Evolutionary conservation across 2,797 vertebrate genomes (phyloP).

Genomic region (Coranthus polyacanthus): DNA sequence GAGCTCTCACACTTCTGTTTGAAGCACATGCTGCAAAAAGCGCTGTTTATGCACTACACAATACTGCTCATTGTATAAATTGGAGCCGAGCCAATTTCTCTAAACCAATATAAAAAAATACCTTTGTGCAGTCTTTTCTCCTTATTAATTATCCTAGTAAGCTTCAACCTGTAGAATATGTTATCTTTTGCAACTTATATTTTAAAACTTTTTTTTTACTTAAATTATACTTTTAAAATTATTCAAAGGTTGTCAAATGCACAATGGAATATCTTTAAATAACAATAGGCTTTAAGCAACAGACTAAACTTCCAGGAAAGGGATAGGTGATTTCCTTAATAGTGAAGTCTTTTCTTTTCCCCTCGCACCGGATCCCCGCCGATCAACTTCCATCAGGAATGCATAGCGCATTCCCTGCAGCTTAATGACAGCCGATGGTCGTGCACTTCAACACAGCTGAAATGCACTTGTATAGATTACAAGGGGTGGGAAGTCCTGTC

Average conservation of each 20-base stretch:
- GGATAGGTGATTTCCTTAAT: slow-evolving; percentile 75
- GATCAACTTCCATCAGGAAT: slow-evolving; percentile 88
- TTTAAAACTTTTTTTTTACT: slow-evolving; percentile 82
- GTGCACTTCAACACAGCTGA: slow-evolving; percentile 90
- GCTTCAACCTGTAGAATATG: slow-evolving; percentile 88
- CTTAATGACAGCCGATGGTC: slow-evolving; percentile 86
- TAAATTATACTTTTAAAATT: slow-evolving; percentile 90
- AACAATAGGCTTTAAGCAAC: slow-evolving; percentile 90
- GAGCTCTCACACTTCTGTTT: slow-evolving; percentile 90
- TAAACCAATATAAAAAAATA: slow-evolving; percentile 88
- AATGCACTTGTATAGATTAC: slow-evolving; percentile 81
- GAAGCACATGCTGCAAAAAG: slow-evolving; percentile 94
- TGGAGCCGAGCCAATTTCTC: slow-evolving; percentile 86
- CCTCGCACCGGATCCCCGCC: slow-evolving; percentile 86
- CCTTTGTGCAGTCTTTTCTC: slow-evolving; percentile 88
- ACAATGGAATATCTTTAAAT: slow-evolving; percentile 89
- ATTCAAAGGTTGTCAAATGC: slow-evolving; percentile 91
- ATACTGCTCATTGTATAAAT: slow-evolving; percentile 85
- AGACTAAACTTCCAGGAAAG: slow-evolving; percentile 80
- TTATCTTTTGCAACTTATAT: slow-evolving; percentile 87
- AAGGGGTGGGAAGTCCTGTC: slow-evolving; percentile 85
- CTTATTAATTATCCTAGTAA: slow-evolving; percentile 86
- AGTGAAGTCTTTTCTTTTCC: slow-evolving; percentile 77
- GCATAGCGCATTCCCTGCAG: slow-evolving; percentile 88
- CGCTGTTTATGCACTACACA: slow-evolving; percentile 87